These are phyloP conservation scores for Drosophila pachea DNA, from an alignment of 1,140 invertebrate species.

Conservation along the genomic window DNA sequence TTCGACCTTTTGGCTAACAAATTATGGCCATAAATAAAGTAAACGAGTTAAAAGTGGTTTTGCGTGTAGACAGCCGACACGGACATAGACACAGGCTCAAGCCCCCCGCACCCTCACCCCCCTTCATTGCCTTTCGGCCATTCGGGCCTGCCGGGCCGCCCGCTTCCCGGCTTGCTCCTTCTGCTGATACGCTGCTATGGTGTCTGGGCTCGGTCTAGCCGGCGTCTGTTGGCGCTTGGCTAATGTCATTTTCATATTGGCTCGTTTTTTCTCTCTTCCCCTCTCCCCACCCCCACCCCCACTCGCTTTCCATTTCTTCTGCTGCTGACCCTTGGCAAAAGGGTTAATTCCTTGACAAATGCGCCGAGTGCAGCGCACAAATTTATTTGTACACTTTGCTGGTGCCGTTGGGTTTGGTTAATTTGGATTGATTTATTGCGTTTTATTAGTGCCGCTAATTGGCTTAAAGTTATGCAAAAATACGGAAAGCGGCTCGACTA, in stretches of 20 bases:
- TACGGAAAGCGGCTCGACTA: too few relatives aligned
- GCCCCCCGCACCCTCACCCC: background rate
- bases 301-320: background rate
- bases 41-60: slow-evolving; percentile 81
- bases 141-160: background rate
- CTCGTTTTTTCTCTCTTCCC: slow-evolving; percentile 17
- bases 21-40: slow-evolving; percentile 78
- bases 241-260: slow-evolving; percentile 69
- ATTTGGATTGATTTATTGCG: slow-evolving; percentile 61
- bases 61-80: slow-evolving; percentile 69
- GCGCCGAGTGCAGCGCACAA: slow-evolving; percentile 41
- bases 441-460: slow-evolving; percentile 63
- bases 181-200: slow-evolving; percentile 1
- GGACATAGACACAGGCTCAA: slow-evolving; percentile 29
- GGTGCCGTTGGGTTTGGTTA: slow-evolving; percentile 28
- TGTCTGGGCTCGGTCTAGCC: slow-evolving; percentile 55
- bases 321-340: slow-evolving; percentile 22
- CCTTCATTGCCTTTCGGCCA: too few relatives aligned
- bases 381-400: slow-evolving; percentile 28
- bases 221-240: slow-evolving; percentile 63
- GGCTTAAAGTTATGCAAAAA: too few relatives aligned
- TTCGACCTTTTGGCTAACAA: slow-evolving; percentile 76
- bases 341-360: slow-evolving; percentile 64
- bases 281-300: background rate
- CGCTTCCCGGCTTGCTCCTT: slow-evolving; percentile 2